Evolutionary conservation across 1,140 invertebrate genomes (phyloP).

Genomic region (Vollenhovia emeryi): DNA sequence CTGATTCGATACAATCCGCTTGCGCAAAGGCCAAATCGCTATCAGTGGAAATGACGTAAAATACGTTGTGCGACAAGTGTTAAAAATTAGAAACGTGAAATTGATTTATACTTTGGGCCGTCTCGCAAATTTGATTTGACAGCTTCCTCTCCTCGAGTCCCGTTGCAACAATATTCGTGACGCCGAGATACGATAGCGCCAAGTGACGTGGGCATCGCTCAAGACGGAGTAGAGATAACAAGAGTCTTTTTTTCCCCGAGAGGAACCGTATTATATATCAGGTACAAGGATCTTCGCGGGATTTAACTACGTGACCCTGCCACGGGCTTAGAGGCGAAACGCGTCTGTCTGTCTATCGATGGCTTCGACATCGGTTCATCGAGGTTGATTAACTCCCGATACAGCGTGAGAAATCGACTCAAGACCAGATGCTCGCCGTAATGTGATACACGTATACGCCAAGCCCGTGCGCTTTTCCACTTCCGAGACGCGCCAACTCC

Average conservation of each 20-base stretch:
- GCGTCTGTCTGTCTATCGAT: conserved; percentile 50
- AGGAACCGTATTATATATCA: conserved; percentile 40
- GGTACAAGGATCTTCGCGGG: conserved; percentile 31
- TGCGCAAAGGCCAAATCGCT: not conserved
- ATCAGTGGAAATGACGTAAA: not conserved
- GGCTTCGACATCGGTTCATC: conserved; percentile 54
- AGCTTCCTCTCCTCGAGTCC: conserved; percentile 27
- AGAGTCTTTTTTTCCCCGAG: conserved; percentile 9
- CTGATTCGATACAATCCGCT: not conserved
- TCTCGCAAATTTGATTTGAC: conserved; percentile 45
- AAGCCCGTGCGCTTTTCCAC: conserved; percentile 11
- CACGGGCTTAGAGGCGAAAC: conserved; percentile 34
- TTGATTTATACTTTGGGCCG: conserved; percentile 23
- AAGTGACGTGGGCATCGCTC: conserved; percentile 23
- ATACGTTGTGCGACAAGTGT: not conserved
- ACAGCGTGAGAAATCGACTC: conserved; percentile 56
- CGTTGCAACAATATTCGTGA: conserved; percentile 46
- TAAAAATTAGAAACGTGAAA: not conserved
- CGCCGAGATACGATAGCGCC: conserved; percentile 17
- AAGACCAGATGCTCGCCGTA: conserved; percentile 46
- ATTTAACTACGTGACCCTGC: conserved; percentile 44
- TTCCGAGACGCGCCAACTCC: conserved; percentile 22
- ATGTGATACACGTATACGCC: conserved; percentile 38
- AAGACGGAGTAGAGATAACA: conserved; percentile 36
- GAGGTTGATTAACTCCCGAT: conserved; percentile 59